Percentiles rank a stretch among this genome's conserved stretches.
Evolutionary conservation across 2,888 invertebrate genomes (phyloP).

Genomic region (Craniophora ligustri): DNA sequence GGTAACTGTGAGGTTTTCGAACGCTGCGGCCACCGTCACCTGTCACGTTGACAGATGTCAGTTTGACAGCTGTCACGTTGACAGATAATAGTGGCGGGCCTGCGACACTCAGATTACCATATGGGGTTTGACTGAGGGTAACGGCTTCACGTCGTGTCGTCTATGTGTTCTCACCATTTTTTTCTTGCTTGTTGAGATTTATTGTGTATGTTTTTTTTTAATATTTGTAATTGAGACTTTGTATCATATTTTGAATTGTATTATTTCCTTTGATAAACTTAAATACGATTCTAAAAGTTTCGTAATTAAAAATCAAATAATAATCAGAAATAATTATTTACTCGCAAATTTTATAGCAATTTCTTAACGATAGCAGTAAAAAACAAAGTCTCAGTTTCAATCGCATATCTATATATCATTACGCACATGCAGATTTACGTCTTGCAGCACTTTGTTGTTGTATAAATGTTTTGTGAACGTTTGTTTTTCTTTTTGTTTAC

Average conservation of each 20-base stretch:
- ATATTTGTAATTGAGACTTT: conserved; percentile 30
- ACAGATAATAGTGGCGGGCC: conserved; percentile 52
- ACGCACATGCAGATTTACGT: conserved; percentile 72
- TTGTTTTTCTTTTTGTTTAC: conserved; percentile 48
- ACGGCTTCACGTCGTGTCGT: conserved; percentile 84
- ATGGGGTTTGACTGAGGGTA: conserved; percentile 93
- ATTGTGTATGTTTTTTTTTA: conserved; percentile 44
- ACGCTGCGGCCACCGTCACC: conserved; percentile 68
- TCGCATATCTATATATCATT: conserved; percentile 40
- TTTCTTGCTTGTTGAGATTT: conserved; percentile 59
- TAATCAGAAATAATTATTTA: background rate
- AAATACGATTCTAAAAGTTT: too few species aligned
- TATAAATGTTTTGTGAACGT: conserved; percentile 63
- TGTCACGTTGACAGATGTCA: conserved; percentile 58
- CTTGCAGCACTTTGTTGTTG: conserved; percentile 73
- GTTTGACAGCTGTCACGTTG: conserved; percentile 57
- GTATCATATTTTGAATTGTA: too few species aligned
- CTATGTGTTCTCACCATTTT: conserved; percentile 77
- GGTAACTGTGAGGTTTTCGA: conserved; percentile 97
- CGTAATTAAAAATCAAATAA: background rate
- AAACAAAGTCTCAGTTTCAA: conserved; percentile 20
- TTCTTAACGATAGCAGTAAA: background rate
- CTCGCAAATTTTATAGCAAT: background rate
- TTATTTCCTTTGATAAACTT: background rate
- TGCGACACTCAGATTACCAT: conserved; percentile 93